Conservation (phyloP, 2,113 vertebrate species). For the Cervus canadensis region DNA sequence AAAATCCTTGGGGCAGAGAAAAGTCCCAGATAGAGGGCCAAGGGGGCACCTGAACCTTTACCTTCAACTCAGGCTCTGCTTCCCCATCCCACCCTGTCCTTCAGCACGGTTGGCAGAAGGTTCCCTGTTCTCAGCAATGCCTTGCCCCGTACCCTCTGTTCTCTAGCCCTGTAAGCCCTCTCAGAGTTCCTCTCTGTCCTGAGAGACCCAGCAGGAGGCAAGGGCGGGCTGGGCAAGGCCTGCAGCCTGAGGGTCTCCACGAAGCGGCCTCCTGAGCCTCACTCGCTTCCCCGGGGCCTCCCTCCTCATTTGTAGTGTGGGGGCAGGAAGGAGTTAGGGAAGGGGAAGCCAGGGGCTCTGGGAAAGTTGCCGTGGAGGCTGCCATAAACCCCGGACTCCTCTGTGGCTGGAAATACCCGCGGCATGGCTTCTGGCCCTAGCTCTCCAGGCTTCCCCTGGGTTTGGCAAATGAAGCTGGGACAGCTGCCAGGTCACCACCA, state of each 20-base stretch:
- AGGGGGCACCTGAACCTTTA: not conserved
- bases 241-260: not conserved
- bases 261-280: not conserved
- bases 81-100: not conserved
- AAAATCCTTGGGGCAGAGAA: not conserved
- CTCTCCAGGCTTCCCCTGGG: slow-evolving; percentile 64
- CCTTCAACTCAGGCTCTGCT: not conserved
- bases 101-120: not conserved
- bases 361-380: slow-evolving; percentile 61
- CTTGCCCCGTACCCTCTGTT: not conserved
- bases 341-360: slow-evolving; percentile 68
- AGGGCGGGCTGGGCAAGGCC: not conserved
- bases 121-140: not conserved
- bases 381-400: slow-evolving; percentile 40
- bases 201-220: not conserved
- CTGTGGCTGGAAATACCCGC: slow-evolving; percentile 72
- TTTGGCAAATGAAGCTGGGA: slow-evolving; percentile 50
- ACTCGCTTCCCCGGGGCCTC: not conserved
- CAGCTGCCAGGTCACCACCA: slow-evolving; percentile 12
- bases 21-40: not conserved
- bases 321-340: slow-evolving; percentile 67
- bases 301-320: not conserved
- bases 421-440: slow-evolving; percentile 51
- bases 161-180: not conserved
- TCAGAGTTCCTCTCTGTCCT: not conserved